These are phyloP conservation scores for Sebastes miniatus DNA, from an alignment of 2,797 vertebrate species.

Conservation along the genomic window DNA sequence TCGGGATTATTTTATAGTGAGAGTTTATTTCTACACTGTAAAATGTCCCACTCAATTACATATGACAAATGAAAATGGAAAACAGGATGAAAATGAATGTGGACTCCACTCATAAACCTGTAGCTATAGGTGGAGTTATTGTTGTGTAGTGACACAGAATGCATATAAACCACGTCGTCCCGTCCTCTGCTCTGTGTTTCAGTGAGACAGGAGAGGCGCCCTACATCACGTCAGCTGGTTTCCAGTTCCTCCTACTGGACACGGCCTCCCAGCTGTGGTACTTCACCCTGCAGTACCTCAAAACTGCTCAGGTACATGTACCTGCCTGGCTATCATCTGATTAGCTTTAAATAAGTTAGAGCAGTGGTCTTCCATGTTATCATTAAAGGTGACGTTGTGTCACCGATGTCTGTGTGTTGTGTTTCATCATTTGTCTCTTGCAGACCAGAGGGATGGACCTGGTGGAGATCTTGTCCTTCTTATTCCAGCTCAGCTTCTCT, in stretches of 20 bases:
- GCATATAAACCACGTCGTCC: background rate
- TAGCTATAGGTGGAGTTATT: background rate
- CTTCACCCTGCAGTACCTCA: constrained; percentile 94
- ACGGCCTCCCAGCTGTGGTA: constrained; percentile 95
- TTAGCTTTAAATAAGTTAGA: background rate
- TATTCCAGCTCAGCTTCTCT: constrained; percentile 96
- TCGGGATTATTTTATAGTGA: background rate
- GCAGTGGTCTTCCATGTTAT: background rate
- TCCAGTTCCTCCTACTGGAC: constrained; percentile 94
- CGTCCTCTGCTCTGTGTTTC: constrained; percentile 17
- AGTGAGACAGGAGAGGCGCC: constrained; percentile 89
- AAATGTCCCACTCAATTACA: background rate
- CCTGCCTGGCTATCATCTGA: background rate
- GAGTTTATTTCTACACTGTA: background rate
- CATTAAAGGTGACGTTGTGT: background rate
- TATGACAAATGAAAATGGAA: no score
- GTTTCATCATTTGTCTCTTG: constrained; percentile 4
- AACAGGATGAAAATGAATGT: background rate
- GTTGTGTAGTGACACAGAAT: background rate
- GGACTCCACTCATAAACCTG: background rate
- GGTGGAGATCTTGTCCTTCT: constrained; percentile 93
- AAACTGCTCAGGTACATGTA: constrained; percentile 82
- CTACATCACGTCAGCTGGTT: constrained; percentile 93
- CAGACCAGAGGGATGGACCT: constrained; percentile 93
- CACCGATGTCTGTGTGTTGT: background rate